Percentiles rank a stretch among this genome's conserved stretches.
Conservation (phyloP, 2,888 invertebrate genomes). For the Drosophila mimica region DNA sequence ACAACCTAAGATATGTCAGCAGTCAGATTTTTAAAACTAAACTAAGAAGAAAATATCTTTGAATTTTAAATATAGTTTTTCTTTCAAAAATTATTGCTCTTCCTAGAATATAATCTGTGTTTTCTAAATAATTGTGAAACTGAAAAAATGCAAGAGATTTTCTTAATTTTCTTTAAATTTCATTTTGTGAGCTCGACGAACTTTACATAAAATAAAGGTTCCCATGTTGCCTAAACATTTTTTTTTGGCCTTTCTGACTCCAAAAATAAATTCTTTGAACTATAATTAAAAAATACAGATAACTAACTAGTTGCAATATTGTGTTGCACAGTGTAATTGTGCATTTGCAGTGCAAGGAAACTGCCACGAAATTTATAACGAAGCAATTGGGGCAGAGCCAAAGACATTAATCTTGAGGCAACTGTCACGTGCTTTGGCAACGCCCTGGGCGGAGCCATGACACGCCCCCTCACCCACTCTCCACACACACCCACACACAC, state of each 20-base stretch:
- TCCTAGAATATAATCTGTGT: not conserved
- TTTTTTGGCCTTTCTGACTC: not conserved
- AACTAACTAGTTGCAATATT: too few relatives aligned
- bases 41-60: not conserved
- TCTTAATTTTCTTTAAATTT: not conserved
- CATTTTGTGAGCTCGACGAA: too few relatives aligned
- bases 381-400: slow-evolving; percentile 59
- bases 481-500: not conserved
- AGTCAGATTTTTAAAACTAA: not conserved
- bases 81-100: not conserved
- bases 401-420: slow-evolving; percentile 73
- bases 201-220: not conserved
- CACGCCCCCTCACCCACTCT: slow-evolving; percentile 3
- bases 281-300: not conserved
- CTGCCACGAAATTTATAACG: slow-evolving; percentile 61
- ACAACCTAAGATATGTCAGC: not conserved
- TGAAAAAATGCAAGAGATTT: not conserved
- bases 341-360: slow-evolving; percentile 53
- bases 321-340: slow-evolving; percentile 44
- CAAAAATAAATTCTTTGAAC: not conserved
- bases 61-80: not conserved
- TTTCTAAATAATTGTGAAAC: not conserved
- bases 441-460: slow-evolving; percentile 25
- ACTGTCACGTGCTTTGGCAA: slow-evolving; percentile 64
- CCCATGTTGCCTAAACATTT: not conserved